These are phyloP conservation scores for Oedothorax gibbosus DNA, from an alignment of 1,140 invertebrate genomes.

Conservation along the genomic window DNA sequence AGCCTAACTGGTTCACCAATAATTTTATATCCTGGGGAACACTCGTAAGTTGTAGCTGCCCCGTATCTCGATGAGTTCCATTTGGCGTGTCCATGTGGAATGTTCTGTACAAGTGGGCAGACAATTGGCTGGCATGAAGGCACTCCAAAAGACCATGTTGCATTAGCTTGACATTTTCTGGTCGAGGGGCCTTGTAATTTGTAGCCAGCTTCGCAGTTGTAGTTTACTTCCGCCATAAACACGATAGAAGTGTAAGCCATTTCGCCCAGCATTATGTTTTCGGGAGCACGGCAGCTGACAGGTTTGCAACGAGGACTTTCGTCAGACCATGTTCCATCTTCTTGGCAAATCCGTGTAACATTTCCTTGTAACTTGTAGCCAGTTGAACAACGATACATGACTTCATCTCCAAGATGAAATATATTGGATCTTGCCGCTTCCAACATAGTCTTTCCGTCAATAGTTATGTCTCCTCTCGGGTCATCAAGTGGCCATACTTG, in stretches of 20 bases:
- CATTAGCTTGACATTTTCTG: conserved; percentile 80
- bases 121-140: conserved; percentile 65
- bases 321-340: conserved; percentile 78
- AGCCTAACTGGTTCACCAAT: conserved; percentile 42
- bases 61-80: conserved; percentile 53
- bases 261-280: conserved; percentile 83
- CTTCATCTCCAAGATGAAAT: conserved; percentile 72
- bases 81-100: conserved; percentile 51
- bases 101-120: conserved; percentile 62
- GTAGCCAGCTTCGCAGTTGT: conserved; percentile 84
- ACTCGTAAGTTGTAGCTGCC: conserved; percentile 54
- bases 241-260: conserved; percentile 80
- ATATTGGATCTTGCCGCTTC: conserved; percentile 50
- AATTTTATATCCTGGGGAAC: conserved; percentile 51
- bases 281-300: conserved; percentile 66
- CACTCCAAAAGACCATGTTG: conserved; percentile 83
- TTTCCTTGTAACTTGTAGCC: conserved; percentile 79
- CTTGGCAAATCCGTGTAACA: conserved; percentile 73
- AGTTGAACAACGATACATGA: conserved; percentile 83
- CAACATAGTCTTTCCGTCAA: conserved; percentile 49
- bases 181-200: conserved; percentile 76
- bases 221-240: conserved; percentile 82
- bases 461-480: conserved; percentile 56
- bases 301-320: conserved; percentile 82
- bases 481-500: conserved; percentile 40